A percentile compares a stretch with the other conserved stretches of the same genome.
These are phyloP conservation scores for Malurus melanocephalus DNA, from an alignment of 2,113 vertebrate genomes.

Conservation along the genomic window DNA sequence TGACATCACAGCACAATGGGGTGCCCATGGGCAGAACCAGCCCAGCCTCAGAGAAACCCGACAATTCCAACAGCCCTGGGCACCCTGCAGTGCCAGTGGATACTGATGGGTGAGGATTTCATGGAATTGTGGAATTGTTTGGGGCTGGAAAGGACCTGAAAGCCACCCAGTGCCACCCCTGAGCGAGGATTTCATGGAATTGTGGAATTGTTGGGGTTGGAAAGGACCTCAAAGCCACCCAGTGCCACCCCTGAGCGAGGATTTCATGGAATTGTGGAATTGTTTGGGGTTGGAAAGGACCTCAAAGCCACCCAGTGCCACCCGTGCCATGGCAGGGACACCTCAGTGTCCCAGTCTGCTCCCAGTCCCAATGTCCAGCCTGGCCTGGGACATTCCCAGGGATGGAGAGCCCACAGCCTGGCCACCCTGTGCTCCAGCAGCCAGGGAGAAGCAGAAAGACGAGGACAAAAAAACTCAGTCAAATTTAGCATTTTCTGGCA, in stretches of 20 bases:
- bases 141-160: no score
- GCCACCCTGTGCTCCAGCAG: neutral
- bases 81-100: neutral
- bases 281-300: accelerated
- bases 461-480: neutral
- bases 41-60: neutral
- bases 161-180: no score
- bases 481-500: neutral
- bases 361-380: neutral
- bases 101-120: no score
- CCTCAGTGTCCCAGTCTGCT: neutral
- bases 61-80: neutral
- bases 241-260: no score
- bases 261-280: neutral
- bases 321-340: neutral
- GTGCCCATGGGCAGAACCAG: neutral
- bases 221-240: no score
- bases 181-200: no score
- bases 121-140: no score
- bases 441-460: neutral
- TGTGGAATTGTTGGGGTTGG: no score
- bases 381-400: neutral
- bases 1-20: neutral
- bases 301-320: accelerated
- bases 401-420: neutral